phyloP scores from a whole-genome alignment of 2,888 invertebrate species.

The Mesorhabditis sp. region DNA sequence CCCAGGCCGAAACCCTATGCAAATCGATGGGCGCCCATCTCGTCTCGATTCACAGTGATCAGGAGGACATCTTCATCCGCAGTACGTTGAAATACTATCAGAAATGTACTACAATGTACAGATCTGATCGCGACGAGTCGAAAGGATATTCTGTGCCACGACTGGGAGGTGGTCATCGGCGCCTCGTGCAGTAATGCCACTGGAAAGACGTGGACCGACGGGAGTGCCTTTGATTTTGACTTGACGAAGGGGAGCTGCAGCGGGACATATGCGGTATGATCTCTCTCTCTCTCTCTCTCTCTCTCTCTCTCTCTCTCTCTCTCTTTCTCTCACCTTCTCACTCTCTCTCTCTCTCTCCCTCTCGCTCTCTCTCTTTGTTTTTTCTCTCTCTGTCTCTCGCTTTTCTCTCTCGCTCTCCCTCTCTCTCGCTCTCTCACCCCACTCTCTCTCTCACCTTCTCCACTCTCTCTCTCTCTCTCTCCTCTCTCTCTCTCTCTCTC shows the following conservation, averaged over 20 bases:
- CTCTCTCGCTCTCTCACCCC: too few species aligned
- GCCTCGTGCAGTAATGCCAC: background rate
- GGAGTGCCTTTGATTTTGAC: background rate
- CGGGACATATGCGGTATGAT: background rate
- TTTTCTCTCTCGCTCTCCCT: too few species aligned
- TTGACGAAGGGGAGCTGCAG: background rate
- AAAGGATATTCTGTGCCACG: background rate
- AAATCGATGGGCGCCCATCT: conserved; percentile 5
- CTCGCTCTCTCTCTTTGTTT: too few species aligned
- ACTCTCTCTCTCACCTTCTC: too few species aligned
- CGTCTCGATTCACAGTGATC: background rate
- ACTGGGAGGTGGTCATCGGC: background rate
- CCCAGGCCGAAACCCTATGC: background rate
- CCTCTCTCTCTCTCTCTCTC: background rate
- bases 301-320: background rate
- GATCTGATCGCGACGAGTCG: background rate
- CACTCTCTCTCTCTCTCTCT: too few species aligned
- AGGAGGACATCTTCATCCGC: background rate
- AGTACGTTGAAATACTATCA: background rate
- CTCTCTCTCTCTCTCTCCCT: background rate
- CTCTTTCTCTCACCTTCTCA: background rate
- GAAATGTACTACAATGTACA: background rate
- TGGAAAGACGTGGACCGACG: background rate
- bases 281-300: background rate
- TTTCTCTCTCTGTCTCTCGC: too few species aligned